These are phyloP conservation scores for Numenius arquata DNA, from an alignment of 2,113 vertebrate species.

Conservation along the genomic window DNA sequence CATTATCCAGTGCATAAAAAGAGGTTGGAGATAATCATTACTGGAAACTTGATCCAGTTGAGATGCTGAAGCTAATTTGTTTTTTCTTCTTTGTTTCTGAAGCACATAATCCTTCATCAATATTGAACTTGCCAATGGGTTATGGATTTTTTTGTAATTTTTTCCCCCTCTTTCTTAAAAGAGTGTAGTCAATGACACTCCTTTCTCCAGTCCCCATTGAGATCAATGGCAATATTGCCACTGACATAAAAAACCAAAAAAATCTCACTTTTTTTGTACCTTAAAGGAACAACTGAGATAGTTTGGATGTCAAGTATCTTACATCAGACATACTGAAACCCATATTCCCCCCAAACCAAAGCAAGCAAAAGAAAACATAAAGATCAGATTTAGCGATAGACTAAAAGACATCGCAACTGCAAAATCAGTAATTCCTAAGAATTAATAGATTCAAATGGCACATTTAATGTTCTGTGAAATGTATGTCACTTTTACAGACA, in stretches of 20 bases:
- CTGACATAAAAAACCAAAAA: rapidly evolving
- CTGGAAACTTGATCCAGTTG: not conserved
- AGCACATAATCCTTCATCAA: not conserved
- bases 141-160: not conserved
- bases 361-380: not conserved
- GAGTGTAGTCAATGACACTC: not conserved
- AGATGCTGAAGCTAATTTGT: not conserved
- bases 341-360: rapidly evolving
- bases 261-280: not conserved
- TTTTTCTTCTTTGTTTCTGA: not conserved
- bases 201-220: not conserved
- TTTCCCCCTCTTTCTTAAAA: not conserved
- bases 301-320: not conserved
- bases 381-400: not conserved
- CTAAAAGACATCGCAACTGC: not conserved
- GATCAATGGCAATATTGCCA: not conserved
- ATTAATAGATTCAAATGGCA: not conserved
- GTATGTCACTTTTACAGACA: not conserved
- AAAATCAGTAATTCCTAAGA: not conserved
- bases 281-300: not conserved
- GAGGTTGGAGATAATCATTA: not conserved
- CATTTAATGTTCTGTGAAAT: not conserved
- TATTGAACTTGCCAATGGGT: not conserved
- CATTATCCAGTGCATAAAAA: not conserved
- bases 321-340: not conserved